A percentile compares a stretch with the other conserved stretches of the same genome.
Evolutionary conservation across 2,113 vertebrate species (phyloP).

Genomic region (Rallus limicola): DNA sequence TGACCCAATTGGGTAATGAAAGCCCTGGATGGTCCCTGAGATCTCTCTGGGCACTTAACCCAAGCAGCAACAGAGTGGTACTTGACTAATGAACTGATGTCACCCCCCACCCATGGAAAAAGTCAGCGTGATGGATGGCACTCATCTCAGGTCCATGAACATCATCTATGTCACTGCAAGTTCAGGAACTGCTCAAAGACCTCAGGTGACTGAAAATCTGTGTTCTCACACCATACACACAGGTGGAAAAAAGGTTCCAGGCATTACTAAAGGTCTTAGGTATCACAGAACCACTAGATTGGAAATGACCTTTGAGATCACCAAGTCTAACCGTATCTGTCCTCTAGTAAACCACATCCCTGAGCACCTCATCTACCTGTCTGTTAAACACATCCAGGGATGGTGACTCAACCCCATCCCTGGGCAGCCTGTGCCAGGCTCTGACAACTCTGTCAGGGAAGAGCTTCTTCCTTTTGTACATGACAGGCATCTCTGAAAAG

Average conservation of each 20-base stretch:
- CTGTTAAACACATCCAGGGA: no score
- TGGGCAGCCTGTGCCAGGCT: no score
- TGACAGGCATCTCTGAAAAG: background rate
- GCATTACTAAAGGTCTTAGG: background rate
- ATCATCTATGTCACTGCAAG: background rate
- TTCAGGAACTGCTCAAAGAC: background rate
- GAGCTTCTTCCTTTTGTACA: background rate
- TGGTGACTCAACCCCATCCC: no score
- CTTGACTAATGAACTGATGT: background rate
- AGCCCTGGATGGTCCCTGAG: background rate
- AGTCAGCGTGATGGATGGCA: background rate
- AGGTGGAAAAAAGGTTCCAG: background rate
- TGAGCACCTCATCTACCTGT: no score
- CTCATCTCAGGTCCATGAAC: background rate
- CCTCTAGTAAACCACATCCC: no score
- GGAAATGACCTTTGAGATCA: no score
- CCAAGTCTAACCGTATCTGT: no score
- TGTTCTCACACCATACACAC: background rate
- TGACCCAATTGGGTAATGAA: background rate
- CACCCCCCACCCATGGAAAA: background rate
- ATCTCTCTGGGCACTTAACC: background rate
- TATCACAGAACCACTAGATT: no score
- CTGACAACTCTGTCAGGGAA: no score
- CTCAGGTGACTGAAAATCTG: background rate
- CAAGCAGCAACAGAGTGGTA: background rate